Evolutionary conservation across 2,888 invertebrate species (phyloP).

Genomic region (Macrosoma leucophasiata): DNA sequence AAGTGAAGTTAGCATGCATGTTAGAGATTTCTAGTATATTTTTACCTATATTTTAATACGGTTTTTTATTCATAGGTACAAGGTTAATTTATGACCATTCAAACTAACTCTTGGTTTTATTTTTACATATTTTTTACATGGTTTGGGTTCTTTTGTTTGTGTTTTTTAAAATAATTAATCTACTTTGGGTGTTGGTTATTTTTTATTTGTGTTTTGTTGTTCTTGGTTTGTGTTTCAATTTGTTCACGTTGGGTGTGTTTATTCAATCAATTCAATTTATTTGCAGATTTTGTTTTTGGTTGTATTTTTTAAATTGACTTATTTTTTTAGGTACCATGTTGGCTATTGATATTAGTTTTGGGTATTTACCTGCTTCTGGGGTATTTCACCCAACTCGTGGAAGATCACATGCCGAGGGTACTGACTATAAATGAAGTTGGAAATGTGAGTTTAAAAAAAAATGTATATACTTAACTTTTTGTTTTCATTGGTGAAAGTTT

Average conservation of each 20-base stretch:
- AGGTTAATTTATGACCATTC: no score
- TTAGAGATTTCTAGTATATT: no score
- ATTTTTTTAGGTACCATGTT: conserved; percentile 48
- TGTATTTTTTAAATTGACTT: background rate
- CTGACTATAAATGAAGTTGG: no score
- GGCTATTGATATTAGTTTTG: conserved; percentile 40
- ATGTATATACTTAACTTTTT: conserved; percentile 47
- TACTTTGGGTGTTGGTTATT: background rate
- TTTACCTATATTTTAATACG: no score
- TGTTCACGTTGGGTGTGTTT: background rate
- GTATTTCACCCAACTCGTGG: conserved; percentile 46
- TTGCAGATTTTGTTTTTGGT: background rate
- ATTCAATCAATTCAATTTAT: no score
- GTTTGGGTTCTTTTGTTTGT: no score
- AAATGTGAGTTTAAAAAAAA: conserved; percentile 33
- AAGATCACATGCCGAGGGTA: conserved; percentile 49
- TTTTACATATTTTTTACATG: no score
- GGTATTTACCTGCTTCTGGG: conserved; percentile 48
- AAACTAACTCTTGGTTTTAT: no score
- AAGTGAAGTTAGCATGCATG: no score
- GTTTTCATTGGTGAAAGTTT: no score
- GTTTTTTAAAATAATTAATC: no score
- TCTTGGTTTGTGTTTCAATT: background rate
- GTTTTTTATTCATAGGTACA: no score
- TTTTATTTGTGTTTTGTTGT: background rate